A percentile compares a stretch with the other conserved stretches of the same genome.
phyloP scores from a whole-genome alignment of 1,140 invertebrate species.

The Calycopis cecrops region DNA sequence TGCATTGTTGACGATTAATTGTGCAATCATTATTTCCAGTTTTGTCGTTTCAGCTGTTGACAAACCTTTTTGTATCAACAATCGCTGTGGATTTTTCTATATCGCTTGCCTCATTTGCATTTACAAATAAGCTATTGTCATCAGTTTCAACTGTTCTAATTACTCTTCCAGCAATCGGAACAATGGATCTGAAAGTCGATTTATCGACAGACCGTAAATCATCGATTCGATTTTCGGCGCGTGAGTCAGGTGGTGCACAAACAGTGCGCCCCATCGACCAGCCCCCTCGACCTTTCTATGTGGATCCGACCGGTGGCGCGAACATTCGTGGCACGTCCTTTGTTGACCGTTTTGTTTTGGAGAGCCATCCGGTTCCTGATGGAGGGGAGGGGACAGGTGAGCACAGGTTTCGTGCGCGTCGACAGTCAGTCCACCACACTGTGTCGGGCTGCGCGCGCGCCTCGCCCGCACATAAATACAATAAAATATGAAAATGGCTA shows the following conservation, averaged over 20 bases:
- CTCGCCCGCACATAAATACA: constrained; percentile 47
- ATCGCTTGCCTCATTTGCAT: constrained; percentile 42
- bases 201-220: constrained; percentile 44
- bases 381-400: constrained; percentile 61
- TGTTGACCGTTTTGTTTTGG: constrained; percentile 73
- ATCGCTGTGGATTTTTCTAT: constrained; percentile 36
- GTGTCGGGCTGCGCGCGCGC: constrained; percentile 62
- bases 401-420: constrained; percentile 61
- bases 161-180: constrained; percentile 33
- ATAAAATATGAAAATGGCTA: constrained; percentile 62
- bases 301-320: constrained; percentile 53
- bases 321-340: constrained; percentile 71
- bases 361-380: constrained; percentile 70
- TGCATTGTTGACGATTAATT: constrained; percentile 51
- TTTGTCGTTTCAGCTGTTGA: constrained; percentile 30
- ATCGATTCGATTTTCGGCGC: constrained; percentile 44
- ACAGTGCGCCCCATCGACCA: constrained; percentile 30
- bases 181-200: constrained; percentile 23
- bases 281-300: constrained; percentile 47
- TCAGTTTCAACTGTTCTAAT: constrained; percentile 32
- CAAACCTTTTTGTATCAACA: constrained; percentile 40
- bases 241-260: constrained; percentile 56
- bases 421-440: constrained; percentile 59
- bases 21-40: constrained; percentile 56
- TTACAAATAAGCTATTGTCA: constrained; percentile 36